Evolutionary conservation across 2,797 vertebrate genomes (phyloP).

Genomic region (Lithobates pipiens): DNA sequence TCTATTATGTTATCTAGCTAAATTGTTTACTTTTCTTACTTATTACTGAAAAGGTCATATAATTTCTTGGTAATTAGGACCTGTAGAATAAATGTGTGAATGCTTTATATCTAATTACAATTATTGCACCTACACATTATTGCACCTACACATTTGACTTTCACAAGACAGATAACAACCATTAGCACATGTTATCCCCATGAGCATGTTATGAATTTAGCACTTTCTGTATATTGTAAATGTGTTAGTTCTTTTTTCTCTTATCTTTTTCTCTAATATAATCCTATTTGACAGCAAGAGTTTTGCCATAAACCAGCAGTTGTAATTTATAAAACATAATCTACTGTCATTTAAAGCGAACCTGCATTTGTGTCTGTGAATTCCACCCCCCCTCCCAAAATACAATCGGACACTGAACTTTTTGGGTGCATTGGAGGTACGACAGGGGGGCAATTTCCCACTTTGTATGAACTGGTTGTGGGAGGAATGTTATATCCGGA

Average conservation of each 20-base stretch:
- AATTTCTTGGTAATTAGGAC: conserved; percentile 35
- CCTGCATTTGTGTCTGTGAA: too few species aligned
- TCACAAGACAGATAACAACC: neutral
- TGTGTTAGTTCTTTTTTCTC: neutral
- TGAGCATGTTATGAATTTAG: conserved; percentile 8
- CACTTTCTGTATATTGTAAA: neutral
- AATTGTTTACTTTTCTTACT: conserved; percentile 10
- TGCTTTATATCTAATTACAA: conserved; percentile 32
- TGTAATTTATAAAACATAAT: too few species aligned
- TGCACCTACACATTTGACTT: conserved; percentile 36
- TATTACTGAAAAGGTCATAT: conserved; percentile 30
- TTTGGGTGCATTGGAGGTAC: too few species aligned
- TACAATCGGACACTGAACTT: too few species aligned
- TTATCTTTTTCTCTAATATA: too few species aligned
- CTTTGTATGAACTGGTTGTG: too few species aligned
- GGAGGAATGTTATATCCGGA: too few species aligned
- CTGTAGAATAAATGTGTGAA: conserved; percentile 13
- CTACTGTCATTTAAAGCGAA: too few species aligned
- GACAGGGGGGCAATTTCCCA: too few species aligned
- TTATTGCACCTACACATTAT: neutral
- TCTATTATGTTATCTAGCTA: neutral
- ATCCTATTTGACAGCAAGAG: too few species aligned
- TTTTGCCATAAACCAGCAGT: too few species aligned
- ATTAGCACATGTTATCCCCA: conserved; percentile 19
- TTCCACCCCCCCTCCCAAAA: too few species aligned